Conservation (phyloP, 2,888 invertebrate species). For the Athalia circularis region DNA sequence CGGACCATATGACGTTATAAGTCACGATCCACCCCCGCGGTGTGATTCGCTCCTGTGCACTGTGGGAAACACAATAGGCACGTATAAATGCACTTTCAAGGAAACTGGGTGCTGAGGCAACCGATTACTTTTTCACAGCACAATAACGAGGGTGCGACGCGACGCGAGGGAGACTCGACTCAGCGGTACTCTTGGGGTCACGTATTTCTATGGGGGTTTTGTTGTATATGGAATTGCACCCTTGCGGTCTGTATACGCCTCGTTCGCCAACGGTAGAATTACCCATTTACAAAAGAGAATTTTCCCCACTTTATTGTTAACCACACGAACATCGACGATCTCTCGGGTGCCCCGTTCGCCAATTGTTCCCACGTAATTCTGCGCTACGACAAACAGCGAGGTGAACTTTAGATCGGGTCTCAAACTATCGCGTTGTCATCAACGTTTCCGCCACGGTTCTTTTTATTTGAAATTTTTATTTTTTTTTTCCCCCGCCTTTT, state of each 20-base stretch:
- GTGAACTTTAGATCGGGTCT: background rate
- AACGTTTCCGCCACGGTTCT: background rate
- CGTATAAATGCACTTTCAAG: constrained; percentile 16
- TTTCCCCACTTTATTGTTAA: constrained; percentile 20
- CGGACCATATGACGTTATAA: background rate
- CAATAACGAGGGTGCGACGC: constrained; percentile 59
- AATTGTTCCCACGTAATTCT: background rate
- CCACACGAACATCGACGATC: background rate
- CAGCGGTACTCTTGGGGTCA: constrained; percentile 19
- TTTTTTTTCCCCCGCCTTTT: too few species aligned
- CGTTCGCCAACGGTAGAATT: constrained; percentile 28
- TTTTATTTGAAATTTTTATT: too few species aligned
- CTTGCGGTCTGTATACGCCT: constrained; percentile 11
- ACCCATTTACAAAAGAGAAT: constrained; percentile 25
- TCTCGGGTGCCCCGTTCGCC: background rate
- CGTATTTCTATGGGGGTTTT: constrained; percentile 32
- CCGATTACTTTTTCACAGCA: constrained; percentile 70
- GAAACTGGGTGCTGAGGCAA: constrained; percentile 47
- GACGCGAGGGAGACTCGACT: constrained; percentile 15
- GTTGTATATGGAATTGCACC: constrained; percentile 27
- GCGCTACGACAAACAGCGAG: background rate
- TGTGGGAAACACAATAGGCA: background rate
- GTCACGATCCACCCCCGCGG: background rate
- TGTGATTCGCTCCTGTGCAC: background rate
- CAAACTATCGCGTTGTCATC: constrained; percentile 6